Conservation (phyloP, 2,113 vertebrate genomes). For the Synodontis membranacea region DNA sequence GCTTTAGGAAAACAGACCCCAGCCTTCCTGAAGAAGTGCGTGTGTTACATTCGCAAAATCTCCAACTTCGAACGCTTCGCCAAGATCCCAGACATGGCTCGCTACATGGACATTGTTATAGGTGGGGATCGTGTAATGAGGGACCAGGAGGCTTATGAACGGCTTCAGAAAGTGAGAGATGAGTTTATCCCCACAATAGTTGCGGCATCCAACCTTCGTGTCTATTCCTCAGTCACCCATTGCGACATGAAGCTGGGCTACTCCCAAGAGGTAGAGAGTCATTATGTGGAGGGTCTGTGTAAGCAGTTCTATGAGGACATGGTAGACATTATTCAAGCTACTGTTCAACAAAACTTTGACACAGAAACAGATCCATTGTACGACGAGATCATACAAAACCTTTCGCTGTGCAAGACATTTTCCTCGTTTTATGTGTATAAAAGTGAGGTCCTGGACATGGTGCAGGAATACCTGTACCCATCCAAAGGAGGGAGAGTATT, state of each 20-base stretch:
- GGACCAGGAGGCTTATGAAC: conserved; percentile 92
- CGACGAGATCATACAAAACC: conserved; percentile 93
- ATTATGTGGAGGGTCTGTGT: conserved; percentile 96
- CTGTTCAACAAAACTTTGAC: conserved; percentile 96
- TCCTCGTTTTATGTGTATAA: conserved; percentile 88
- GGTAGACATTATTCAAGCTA: conserved; percentile 98
- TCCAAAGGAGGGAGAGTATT: conserved; percentile 84
- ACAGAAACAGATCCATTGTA: conserved; percentile 90
- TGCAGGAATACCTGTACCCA: conserved; percentile 89
- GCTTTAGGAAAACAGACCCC: conserved; percentile 96
- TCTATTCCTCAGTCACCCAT: conserved; percentile 95
- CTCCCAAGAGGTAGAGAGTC: conserved; percentile 93
- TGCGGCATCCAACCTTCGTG: conserved; percentile 91
- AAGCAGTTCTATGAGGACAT: conserved; percentile 99
- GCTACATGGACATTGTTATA: conserved; percentile 90
- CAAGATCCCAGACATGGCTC: conserved; percentile 91
- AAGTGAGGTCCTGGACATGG: conserved; percentile 84
- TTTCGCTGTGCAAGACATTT: conserved; percentile 89
- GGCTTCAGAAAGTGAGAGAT: conserved; percentile 91
- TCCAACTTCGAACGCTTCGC: conserved; percentile 95
- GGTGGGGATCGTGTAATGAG: conserved; percentile 79
- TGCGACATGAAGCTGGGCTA: conserved; percentile 98
- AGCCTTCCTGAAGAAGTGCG: conserved; percentile 96
- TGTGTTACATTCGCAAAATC: conserved; percentile 98
- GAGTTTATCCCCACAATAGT: conserved; percentile 97